Evolutionary conservation across 2,888 invertebrate species (phyloP), one percentile per base, ranked within the genome.

Genomic region (Philopedon plagiatum): DNA sequence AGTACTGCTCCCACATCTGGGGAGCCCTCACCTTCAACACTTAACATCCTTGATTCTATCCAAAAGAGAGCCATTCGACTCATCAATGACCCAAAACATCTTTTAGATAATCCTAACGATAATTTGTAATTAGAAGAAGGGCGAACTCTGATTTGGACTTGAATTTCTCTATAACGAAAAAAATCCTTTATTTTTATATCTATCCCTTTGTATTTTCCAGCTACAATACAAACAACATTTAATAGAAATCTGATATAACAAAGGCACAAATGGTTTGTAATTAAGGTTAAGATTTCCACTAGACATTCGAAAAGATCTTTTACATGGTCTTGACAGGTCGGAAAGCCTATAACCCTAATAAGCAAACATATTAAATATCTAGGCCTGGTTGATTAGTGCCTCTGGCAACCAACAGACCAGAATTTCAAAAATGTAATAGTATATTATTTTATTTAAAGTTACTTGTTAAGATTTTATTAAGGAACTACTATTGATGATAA

Each of bases 241-340:
- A 51, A 37, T 51, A 51, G 67, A 67, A 60, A 67, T 51, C 51
- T 34, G 67, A 67, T 67, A 60, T 51, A 60, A 37, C 51, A 32
- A 61, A 23, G 29, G 51, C 58, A 67, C 46, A 67, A 67, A 67
- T 60, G 67, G 51, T 49, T 61, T 67, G 29, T 61, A 67, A 67
- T 67, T 67, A 67, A 67, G 67, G 61, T 39, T 60, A 67, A 51
- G 34, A 67, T 67, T 67, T 67, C 67, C 39, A 51, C 13, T 41
- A 37, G 58, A 61, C 60, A 61, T 60, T 49, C 39, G 23, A 66
- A 66, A 46, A 57, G 57, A 57, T 66, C 66, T 66, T 69, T 69
- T 57, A 70, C 58, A 63, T 68, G 63, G 23, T 63, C 15, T 19
- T 70, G 70, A 57, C 70, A 70, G 46, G 46, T 57, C 15, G 15